These are phyloP conservation scores for Oryzias javanicus DNA, from an alignment of 2,113 vertebrate species.

Conservation along the genomic window DNA sequence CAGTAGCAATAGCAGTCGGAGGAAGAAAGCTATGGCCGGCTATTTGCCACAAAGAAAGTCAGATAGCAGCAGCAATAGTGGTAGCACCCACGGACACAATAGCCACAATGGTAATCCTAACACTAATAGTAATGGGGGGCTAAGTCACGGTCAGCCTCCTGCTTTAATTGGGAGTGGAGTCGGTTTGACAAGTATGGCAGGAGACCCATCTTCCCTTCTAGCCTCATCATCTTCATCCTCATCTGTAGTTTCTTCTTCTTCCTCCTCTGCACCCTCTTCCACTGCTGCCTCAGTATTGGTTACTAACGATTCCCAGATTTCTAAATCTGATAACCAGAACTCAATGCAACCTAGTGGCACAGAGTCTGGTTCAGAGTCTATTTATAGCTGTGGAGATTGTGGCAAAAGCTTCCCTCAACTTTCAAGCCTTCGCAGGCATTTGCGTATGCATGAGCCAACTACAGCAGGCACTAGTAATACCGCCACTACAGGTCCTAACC, in stretches of 20 bases:
- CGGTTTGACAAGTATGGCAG: conserved; percentile 73
- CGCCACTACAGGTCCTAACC: conserved; percentile 72
- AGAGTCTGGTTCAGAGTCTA: conserved; percentile 69
- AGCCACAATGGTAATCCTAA: conserved; percentile 74
- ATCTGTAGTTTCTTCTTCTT: conserved; percentile 78
- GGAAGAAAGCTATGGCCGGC: conserved; percentile 83
- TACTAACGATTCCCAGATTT: conserved; percentile 77
- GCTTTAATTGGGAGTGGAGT: conserved; percentile 74
- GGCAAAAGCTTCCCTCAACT: conserved; percentile 82
- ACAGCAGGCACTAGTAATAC: conserved; percentile 76
- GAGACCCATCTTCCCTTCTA: conserved; percentile 75
- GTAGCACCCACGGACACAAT: conserved; percentile 59
- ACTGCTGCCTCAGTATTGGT: conserved; percentile 78
- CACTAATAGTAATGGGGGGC: conserved; percentile 66
- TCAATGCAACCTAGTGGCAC: conserved; percentile 69
- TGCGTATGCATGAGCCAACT: conserved; percentile 82
- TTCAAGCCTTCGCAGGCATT: conserved; percentile 81
- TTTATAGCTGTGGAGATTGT: conserved; percentile 81
- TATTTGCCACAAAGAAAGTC: conserved; percentile 82
- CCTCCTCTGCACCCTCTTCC: conserved; percentile 79
- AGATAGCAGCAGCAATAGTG: conserved; percentile 65
- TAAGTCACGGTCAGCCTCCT: conserved; percentile 72
- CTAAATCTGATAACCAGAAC: conserved; percentile 74
- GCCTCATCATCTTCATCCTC: conserved; percentile 79
- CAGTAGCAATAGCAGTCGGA: conserved; percentile 73